Evolutionary conservation across 2,797 vertebrate genomes (phyloP).

Genomic region (Paramormyrops hopkinsi): DNA sequence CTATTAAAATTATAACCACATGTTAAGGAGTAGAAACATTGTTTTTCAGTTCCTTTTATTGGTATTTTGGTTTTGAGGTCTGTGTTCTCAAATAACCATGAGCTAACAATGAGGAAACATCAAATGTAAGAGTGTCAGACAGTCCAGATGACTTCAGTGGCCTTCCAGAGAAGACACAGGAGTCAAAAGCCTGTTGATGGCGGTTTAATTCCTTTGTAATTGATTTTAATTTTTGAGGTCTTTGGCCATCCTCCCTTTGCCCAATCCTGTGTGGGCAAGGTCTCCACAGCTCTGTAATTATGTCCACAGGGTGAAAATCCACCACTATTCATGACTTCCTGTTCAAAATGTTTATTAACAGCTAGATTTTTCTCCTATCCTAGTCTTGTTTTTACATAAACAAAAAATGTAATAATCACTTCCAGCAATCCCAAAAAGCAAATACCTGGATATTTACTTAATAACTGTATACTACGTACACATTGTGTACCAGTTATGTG

Average conservation of each 20-base stretch:
- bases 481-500: neutral
- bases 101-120: neutral
- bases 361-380: neutral
- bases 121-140: neutral
- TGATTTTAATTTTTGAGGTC: neutral
- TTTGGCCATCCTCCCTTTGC: neutral
- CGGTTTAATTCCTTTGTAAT: neutral
- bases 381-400: neutral
- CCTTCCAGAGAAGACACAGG: neutral
- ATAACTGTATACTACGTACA: neutral
- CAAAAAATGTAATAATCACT: neutral
- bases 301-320: neutral
- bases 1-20: conserved; percentile 19
- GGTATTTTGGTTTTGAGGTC: conserved; percentile 9
- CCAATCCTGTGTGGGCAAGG: neutral
- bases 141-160: neutral
- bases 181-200: neutral
- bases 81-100: neutral
- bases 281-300: neutral
- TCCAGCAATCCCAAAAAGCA: neutral
- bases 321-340: neutral
- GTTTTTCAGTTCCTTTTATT: neutral
- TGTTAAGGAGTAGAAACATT: conserved; percentile 5
- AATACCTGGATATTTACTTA: neutral
- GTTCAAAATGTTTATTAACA: neutral